Conservation (phyloP, 2,888 invertebrate species). For the Spilosoma lubricipeda region DNA sequence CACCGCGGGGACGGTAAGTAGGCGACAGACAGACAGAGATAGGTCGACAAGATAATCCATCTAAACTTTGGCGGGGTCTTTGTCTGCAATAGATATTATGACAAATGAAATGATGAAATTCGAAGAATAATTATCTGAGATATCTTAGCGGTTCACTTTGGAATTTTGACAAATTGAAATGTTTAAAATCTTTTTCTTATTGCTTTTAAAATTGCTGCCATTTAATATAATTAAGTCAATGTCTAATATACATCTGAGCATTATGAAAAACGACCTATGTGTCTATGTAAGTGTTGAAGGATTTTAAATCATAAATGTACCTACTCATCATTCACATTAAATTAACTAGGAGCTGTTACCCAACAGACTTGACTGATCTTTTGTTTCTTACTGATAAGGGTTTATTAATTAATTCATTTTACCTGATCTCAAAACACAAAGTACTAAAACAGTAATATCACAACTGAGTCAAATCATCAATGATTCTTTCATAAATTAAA, state of each 20-base stretch:
- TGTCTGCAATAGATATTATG: conserved; percentile 58
- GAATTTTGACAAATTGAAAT: background rate
- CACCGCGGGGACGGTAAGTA: conserved; percentile 55
- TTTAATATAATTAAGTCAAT: background rate
- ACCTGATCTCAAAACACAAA: background rate
- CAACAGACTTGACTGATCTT: background rate
- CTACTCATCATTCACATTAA: background rate
- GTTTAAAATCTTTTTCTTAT: background rate
- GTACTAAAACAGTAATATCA: background rate
- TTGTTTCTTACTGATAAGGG: background rate
- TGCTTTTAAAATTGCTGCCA: background rate
- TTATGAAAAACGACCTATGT: background rate
- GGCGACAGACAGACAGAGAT: conserved; percentile 55
- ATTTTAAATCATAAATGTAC: background rate
- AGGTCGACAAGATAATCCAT: conserved; percentile 56
- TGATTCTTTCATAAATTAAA: background rate
- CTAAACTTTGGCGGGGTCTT: conserved; percentile 64
- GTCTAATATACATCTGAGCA: background rate
- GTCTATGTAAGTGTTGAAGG: background rate
- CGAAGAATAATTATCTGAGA: conserved; percentile 46
- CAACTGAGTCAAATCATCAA: background rate
- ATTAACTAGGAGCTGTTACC: background rate
- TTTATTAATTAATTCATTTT: background rate
- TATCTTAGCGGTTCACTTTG: conserved; percentile 27
- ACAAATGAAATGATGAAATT: conserved; percentile 58